phyloP scores from a whole-genome alignment of 2,797 vertebrate species.

The Sparidentex hasta region DNA sequence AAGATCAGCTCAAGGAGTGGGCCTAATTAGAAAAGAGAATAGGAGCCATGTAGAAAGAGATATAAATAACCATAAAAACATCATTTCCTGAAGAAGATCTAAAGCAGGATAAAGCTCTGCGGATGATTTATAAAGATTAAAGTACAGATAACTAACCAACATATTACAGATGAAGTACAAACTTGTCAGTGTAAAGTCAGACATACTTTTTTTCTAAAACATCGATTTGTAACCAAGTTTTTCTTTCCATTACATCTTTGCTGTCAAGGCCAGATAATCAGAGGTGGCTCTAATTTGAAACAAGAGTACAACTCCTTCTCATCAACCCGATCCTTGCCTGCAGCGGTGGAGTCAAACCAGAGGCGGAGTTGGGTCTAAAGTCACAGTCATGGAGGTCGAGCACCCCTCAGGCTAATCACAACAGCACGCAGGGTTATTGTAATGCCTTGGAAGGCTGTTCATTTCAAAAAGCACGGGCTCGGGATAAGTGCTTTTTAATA shows the following conservation, averaged over 20 bases:
- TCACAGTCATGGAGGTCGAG: conserved; percentile 38
- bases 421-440: conserved; percentile 48
- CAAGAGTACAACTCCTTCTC: neutral
- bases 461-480: conserved; percentile 53
- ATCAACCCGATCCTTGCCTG: conserved; percentile 9
- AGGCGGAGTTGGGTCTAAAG: conserved; percentile 25
- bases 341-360: conserved; percentile 33
- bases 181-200: too few species aligned
- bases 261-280: neutral
- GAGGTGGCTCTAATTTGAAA: neutral
- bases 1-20: too few species aligned
- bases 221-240: neutral
- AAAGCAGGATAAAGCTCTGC: too few species aligned
- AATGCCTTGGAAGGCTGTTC: conserved; percentile 50
- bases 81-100: too few species aligned
- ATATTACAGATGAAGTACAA: neutral
- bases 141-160: too few species aligned
- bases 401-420: conserved; percentile 52
- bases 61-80: too few species aligned
- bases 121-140: too few species aligned
- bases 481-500: conserved; percentile 72
- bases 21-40: too few species aligned
- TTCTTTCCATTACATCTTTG: neutral
- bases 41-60: too few species aligned
- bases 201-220: neutral